Conservation (phyloP, 2,797 vertebrate species). For the Sebastes steindachneri region DNA sequence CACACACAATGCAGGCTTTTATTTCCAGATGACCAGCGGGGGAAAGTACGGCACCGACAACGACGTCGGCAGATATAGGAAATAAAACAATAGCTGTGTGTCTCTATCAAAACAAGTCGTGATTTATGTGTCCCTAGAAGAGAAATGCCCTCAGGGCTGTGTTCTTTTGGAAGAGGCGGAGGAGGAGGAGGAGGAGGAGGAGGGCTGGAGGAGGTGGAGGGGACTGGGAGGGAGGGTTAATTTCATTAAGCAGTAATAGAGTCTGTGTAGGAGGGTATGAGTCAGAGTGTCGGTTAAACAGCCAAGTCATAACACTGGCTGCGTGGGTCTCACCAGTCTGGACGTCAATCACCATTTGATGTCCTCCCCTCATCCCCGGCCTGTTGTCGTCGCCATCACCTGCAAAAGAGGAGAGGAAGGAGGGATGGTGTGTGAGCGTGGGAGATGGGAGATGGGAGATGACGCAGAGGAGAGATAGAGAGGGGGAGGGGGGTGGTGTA, state of each 20-base stretch:
- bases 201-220: background rate
- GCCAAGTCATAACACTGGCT: slow-evolving; percentile 32
- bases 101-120: slow-evolving; percentile 2
- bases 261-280: slow-evolving; percentile 36
- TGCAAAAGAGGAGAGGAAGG: slow-evolving; percentile 55
- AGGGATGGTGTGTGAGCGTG: slow-evolving; percentile 1
- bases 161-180: slow-evolving; percentile 8
- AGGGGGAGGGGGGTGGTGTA: background rate
- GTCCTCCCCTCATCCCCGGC: slow-evolving; percentile 98
- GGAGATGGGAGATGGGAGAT: background rate
- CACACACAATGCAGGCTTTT: slow-evolving; percentile 41
- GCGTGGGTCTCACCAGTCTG: slow-evolving; percentile 89
- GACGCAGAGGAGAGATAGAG: background rate
- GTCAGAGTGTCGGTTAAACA: slow-evolving; percentile 22
- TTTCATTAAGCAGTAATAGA: slow-evolving; percentile 41
- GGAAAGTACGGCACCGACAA: slow-evolving; percentile 19
- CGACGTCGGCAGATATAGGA: background rate
- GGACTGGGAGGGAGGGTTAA: background rate
- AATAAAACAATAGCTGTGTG: slow-evolving; percentile 5
- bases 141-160: background rate
- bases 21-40: slow-evolving; percentile 10
- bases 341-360: slow-evolving; percentile 99
- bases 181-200: background rate
- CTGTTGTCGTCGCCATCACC: slow-evolving; percentile 96
- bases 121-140: slow-evolving; percentile 8